Evolutionary conservation across 1,140 invertebrate genomes (phyloP).

Genomic region (Drosophila littoralis): DNA sequence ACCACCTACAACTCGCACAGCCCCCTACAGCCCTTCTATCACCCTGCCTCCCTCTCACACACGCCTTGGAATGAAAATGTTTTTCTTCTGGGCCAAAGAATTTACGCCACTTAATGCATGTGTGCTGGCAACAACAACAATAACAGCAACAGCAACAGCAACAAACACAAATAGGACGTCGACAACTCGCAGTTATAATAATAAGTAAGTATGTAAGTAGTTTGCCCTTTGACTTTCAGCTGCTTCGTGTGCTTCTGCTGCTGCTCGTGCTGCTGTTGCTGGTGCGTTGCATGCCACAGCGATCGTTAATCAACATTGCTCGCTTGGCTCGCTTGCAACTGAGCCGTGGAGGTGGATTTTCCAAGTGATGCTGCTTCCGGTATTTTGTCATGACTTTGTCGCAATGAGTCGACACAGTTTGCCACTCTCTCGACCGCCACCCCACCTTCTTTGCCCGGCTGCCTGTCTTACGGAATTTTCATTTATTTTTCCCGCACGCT

Average conservation of each 20-base stretch:
- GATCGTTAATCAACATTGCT: constrained; percentile 75
- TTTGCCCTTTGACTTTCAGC: constrained; percentile 54
- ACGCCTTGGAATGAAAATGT: constrained; percentile 80
- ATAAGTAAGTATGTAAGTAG: constrained; percentile 31
- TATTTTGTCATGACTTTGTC: constrained; percentile 47
- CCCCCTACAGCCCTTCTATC: background rate
- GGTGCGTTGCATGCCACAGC: constrained; percentile 47
- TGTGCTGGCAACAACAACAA: constrained; percentile 41
- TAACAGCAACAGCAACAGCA: constrained; percentile 33
- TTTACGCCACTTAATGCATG: constrained; percentile 53
- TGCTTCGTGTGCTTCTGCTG: constrained; percentile 8
- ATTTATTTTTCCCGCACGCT: constrained; percentile 34
- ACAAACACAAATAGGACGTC: constrained; percentile 16
- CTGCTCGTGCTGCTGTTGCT: no score
- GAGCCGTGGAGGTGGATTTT: background rate
- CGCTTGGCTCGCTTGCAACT: background rate
- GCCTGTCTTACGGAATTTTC: constrained; percentile 28
- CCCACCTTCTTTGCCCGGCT: background rate
- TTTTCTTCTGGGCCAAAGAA: constrained; percentile 71
- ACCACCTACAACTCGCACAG: no score
- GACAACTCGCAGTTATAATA: constrained; percentile 54
- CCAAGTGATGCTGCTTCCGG: constrained; percentile 36
- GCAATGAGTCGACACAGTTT: constrained; percentile 49
- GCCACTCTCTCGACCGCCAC: background rate
- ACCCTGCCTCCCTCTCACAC: constrained; percentile 15